These are phyloP conservation scores for Aurelia aurita DNA, from an alignment of 30 jellyfish, hydroid and myxozoan genomes.

Conservation along the genomic window DNA sequence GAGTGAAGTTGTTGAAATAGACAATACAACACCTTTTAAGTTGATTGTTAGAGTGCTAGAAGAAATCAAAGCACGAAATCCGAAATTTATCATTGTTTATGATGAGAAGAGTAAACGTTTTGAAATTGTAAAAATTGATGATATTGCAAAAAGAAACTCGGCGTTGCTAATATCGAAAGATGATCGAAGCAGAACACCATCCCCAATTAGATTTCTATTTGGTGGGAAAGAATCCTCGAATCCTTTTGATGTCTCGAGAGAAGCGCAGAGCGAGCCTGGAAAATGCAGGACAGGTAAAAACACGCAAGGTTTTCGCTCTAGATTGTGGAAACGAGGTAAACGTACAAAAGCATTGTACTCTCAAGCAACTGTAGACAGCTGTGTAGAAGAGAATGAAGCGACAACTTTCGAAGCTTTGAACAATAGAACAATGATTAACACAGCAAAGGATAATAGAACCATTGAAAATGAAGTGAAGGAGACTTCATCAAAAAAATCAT, in stretches of 20 bases:
- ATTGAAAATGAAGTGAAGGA: too few species aligned
- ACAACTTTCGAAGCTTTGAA: neutral
- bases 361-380: neutral
- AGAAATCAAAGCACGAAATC: constrained; percentile 44
- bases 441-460: too few species aligned
- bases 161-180: neutral
- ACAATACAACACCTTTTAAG: neutral
- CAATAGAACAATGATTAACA: too few species aligned
- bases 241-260: neutral
- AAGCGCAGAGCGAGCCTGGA: neutral
- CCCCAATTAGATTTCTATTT: neutral
- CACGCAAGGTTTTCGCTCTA: neutral
- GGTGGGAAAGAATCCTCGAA: neutral
- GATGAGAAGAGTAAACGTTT: constrained; percentile 54
- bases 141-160: constrained; percentile 9
- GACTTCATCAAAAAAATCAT: too few species aligned
- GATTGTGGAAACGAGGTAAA: neutral
- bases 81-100: constrained; percentile 50
- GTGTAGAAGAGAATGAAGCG: neutral
- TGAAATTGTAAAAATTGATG: constrained; percentile 46
- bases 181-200: neutral
- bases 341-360: neutral
- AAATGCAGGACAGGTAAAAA: neutral
- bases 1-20: neutral
- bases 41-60: constrained; percentile 29